phyloP scores from a whole-genome alignment of 37 sponge, comb jelly and placozoan species.

The Beroe ovata region DNA sequence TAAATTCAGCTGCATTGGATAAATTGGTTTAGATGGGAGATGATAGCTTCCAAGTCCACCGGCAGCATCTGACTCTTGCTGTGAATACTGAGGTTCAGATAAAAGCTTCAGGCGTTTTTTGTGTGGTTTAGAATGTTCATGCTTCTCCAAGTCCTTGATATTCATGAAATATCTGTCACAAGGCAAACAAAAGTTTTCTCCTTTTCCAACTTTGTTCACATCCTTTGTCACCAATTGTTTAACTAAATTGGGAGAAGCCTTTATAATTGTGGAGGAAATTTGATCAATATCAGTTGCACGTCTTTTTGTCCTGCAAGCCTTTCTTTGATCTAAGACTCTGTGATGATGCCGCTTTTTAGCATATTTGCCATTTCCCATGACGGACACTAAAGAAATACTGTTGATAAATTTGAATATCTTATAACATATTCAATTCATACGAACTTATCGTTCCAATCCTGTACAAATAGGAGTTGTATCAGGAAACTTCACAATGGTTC shows the following conservation, averaged over 20 bases:
- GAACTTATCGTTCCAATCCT: no score
- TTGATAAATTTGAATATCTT: no score
- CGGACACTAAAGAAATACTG: no score
- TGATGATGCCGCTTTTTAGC: conserved; percentile 65
- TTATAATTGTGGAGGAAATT: conserved; percentile 28
- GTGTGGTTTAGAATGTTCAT: conserved; percentile 57
- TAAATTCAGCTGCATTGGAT: conserved; percentile 42
- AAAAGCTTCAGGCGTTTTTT: conserved; percentile 50
- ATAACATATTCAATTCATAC: no score
- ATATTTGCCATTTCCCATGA: conserved; percentile 44
- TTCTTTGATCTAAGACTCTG: conserved; percentile 54
- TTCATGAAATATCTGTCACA: conserved; percentile 65
- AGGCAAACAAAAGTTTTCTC: conserved; percentile 61
- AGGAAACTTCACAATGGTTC: no score
- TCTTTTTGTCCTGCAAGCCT: conserved; percentile 16
- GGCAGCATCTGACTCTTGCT: conserved; percentile 17
- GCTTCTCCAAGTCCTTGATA: not conserved
- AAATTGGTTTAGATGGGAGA: not conserved
- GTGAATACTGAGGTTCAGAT: conserved; percentile 58
- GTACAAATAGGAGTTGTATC: no score
- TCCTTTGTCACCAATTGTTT: conserved; percentile 24
- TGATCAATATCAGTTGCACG: conserved; percentile 53
- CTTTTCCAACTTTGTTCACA: conserved; percentile 57
- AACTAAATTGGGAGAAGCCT: conserved; percentile 20
- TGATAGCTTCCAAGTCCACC: conserved; percentile 32